Evolutionary conservation across 2,888 invertebrate species (phyloP).

Genomic region (Venustoraphidia nigricollis): DNA sequence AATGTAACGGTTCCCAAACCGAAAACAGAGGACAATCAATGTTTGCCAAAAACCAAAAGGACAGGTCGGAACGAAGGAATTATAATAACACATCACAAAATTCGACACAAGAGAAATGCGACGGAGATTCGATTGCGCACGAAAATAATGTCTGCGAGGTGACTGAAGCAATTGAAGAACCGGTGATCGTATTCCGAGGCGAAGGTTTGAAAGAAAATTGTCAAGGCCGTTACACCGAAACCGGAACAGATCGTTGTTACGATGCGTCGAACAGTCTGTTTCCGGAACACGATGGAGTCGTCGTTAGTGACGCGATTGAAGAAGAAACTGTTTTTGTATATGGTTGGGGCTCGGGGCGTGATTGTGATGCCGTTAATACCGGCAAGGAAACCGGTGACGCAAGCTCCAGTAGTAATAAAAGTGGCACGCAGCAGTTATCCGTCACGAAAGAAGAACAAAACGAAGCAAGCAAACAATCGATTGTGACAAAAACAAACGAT

Average conservation of each 20-base stretch:
- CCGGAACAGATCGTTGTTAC: no score
- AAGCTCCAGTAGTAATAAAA: no score
- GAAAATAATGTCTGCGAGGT: constrained; percentile 22
- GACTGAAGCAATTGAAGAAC: constrained; percentile 57
- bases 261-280: no score
- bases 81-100: no score
- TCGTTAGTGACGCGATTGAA: constrained; percentile 45
- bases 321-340: constrained; percentile 54
- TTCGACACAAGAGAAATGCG: constrained; percentile 9
- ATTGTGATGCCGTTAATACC: constrained; percentile 57
- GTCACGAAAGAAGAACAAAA: background rate
- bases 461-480: constrained; percentile 1
- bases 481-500: constrained; percentile 6
- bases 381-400: background rate
- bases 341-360: constrained; percentile 56
- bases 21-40: constrained; percentile 5
- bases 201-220: constrained; percentile 56
- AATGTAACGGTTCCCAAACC: no score
- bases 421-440: constrained; percentile 3
- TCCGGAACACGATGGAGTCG: no score
- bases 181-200: constrained; percentile 51
- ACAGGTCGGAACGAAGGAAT: background rate
- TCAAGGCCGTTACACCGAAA: constrained; percentile 2
- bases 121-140: constrained; percentile 9
- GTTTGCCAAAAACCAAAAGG: background rate